phyloP scores from a whole-genome alignment of 1,140 invertebrate genomes.

The Tribolium madens region DNA sequence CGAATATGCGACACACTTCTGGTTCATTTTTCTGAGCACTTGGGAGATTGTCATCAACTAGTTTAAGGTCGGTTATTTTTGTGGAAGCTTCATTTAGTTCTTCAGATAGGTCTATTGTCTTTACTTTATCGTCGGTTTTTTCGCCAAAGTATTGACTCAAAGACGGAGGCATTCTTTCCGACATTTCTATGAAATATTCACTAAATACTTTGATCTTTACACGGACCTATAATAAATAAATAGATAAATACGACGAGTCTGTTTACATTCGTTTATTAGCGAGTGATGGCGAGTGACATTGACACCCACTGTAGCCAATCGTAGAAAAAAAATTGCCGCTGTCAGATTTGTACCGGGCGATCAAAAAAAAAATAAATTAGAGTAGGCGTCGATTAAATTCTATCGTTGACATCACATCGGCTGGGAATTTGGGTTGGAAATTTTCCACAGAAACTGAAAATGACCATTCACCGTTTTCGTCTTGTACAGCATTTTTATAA shows the following conservation, averaged over 20 bases:
- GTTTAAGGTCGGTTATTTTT: conserved; percentile 55
- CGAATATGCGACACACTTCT: conserved; percentile 66
- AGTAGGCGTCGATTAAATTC: too few relatives aligned
- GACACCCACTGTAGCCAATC: neutral
- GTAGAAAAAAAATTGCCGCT: too few relatives aligned
- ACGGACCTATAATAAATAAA: conserved; percentile 1
- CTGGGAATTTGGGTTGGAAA: too few relatives aligned
- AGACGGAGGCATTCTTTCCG: conserved; percentile 54
- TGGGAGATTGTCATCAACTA: conserved; percentile 53
- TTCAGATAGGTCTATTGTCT: conserved; percentile 53
- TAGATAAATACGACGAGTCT: conserved; percentile 2
- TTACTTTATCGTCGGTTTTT: conserved; percentile 41
- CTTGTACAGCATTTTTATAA: too few relatives aligned
- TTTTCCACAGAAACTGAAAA: too few relatives aligned
- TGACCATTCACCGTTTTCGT: too few relatives aligned
- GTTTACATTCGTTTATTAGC: neutral
- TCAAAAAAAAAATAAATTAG: too few relatives aligned
- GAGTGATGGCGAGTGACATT: neutral
- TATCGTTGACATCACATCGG: too few relatives aligned
- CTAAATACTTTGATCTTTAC: neutral
- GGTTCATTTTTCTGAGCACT: conserved; percentile 63
- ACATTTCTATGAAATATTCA: conserved; percentile 48
- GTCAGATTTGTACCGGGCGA: too few relatives aligned
- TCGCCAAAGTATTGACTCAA: conserved; percentile 61
- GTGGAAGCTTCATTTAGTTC: conserved; percentile 54